Evolutionary conservation across 2,797 vertebrate species (phyloP).

Genomic region (Knipowitschia caucasica): DNA sequence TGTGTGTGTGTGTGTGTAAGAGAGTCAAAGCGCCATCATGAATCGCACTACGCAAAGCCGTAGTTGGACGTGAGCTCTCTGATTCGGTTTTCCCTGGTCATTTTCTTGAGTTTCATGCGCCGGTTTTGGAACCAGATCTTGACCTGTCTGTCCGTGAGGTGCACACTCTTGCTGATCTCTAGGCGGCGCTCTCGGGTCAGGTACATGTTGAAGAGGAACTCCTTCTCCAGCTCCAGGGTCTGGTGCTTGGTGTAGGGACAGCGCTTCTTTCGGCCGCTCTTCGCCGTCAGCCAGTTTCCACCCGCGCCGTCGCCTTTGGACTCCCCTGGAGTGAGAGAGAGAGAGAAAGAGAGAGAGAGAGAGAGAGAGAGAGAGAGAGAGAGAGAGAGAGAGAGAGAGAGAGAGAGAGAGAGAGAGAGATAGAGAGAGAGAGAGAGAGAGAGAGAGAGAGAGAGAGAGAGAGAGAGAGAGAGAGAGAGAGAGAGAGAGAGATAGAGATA

Average conservation of each 20-base stretch:
- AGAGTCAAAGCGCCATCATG: constrained; percentile 10
- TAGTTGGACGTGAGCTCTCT: constrained; percentile 97
- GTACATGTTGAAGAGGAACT: constrained; percentile 99
- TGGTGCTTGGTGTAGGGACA: constrained; percentile 98
- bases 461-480: no score
- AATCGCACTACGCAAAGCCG: constrained; percentile 89
- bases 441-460: no score
- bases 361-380: no score
- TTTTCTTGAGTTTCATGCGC: constrained; percentile 99
- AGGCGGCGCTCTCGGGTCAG: constrained; percentile 99
- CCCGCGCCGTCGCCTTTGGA: constrained; percentile 86
- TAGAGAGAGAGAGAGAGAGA: no score
- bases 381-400: no score
- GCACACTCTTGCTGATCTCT: constrained; percentile 98
- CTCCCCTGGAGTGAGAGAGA: constrained; percentile 72
- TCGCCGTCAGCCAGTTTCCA: constrained; percentile 97
- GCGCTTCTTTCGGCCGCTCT: constrained; percentile 96
- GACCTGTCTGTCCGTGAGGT: constrained; percentile 99
- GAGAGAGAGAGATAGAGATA: no score
- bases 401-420: no score
- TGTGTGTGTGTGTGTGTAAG: constrained; percentile 14
- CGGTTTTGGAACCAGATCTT: constrained; percentile 99
- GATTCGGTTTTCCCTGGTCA: constrained; percentile 97
- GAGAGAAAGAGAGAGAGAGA: no score
- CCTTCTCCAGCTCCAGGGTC: constrained; percentile 98